phyloP scores from a whole-genome alignment of 2,797 vertebrate genomes.

The Catamblyrhynchus diadema region DNA sequence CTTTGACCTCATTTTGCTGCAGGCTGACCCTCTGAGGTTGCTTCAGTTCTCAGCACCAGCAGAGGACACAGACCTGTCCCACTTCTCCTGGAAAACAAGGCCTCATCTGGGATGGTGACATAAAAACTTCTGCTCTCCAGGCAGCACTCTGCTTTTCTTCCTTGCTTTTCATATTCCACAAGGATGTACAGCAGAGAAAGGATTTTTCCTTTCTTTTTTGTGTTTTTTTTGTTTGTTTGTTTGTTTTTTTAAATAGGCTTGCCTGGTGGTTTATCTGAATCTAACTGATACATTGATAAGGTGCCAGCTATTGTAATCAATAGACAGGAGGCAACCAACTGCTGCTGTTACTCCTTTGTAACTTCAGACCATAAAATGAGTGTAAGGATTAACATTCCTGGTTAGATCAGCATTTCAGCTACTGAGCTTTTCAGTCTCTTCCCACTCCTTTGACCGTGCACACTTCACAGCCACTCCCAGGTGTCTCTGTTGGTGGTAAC shows the following conservation, averaged over 20 bases:
- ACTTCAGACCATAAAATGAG: background rate
- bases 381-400: background rate
- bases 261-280: background rate
- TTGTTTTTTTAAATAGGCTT: fast-evolving
- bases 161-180: background rate
- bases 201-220: background rate
- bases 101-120: background rate
- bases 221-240: fast-evolving
- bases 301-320: background rate
- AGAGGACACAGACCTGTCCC: background rate
- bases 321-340: background rate
- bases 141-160: background rate
- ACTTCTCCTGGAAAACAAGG: background rate
- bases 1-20: background rate
- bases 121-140: background rate
- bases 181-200: background rate
- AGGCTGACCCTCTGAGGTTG: background rate
- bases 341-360: background rate
- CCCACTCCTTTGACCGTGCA: background rate
- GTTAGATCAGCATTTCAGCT: background rate
- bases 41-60: background rate
- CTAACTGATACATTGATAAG: background rate
- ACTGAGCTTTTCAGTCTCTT: background rate
- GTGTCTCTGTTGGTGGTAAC: background rate
- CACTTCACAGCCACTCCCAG: background rate